Evolutionary conservation across 2,888 invertebrate species (phyloP), one percentile per base, ranked within the genome.

Genomic region (Athalia cordata): DNA sequence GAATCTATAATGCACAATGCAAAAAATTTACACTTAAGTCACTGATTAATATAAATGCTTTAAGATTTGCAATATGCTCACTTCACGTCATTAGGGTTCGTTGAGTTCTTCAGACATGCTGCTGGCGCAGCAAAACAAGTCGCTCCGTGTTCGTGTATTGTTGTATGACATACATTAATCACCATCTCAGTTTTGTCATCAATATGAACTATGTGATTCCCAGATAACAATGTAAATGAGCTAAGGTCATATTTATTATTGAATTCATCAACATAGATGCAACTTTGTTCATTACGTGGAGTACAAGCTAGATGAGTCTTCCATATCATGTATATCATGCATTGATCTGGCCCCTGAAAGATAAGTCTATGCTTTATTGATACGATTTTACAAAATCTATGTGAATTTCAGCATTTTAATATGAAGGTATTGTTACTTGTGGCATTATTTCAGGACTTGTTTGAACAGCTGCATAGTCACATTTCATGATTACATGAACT

Each of bases 151-250:
- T 82, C 84, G 80, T 83, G 86, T 75, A 89, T 84, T 13, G 88
- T 77, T 8, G 85, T 83, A 74, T 88, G 89, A 49, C 89, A 90
- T 9, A 90, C 83, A 81, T 90, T 90, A 11, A 90, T 78, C 78
- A 88, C 84, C 57, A 88, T 59, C 45, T 59, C 49, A 52, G 82
- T 5, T 4, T 59, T 68, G n/a, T 83, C 79, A 77, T 80, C 80
- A 4, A 81, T 77, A 8, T 9, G 76, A 55, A 89, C 80, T 62
- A 82, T 67, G 81, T 89, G 89, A 83, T 89, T 89, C 5, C 85
- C 82, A 0, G 86, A 83, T 75, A 79, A 80, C 50, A 79, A 81
- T 72, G 78, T 88, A 29, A 89, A 81, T 5, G 81, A 55, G 66
- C 82, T 85, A 3, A 89, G 77, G 81, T 89, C 85, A 77, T 87